These are phyloP conservation scores for Mustelus asterias DNA, from an alignment of 2,113 vertebrate genomes.

Conservation along the genomic window DNA sequence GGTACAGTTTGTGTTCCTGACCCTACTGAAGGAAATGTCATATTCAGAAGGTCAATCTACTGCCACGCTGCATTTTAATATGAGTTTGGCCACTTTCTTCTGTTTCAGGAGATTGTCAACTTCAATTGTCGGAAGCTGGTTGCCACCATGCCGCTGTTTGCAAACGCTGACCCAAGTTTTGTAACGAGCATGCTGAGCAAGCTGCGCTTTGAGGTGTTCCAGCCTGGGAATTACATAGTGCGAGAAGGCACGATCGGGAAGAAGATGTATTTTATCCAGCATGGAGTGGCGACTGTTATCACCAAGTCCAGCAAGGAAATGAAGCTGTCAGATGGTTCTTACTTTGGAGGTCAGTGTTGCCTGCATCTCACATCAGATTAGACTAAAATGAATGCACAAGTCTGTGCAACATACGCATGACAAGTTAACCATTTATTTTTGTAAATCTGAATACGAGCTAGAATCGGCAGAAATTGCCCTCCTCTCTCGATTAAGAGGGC, in stretches of 20 bases:
- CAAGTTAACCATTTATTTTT: too few relatives aligned
- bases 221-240: conserved; percentile 95
- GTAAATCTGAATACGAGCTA: background rate
- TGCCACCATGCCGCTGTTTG: conserved; percentile 96
- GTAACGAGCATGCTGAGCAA: conserved; percentile 98
- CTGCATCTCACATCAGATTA: background rate
- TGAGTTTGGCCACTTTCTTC: background rate
- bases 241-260: conserved; percentile 94
- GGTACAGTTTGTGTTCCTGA: background rate
- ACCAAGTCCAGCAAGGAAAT: conserved; percentile 95
- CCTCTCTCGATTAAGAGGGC: background rate
- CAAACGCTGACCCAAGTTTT: conserved; percentile 96
- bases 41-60: background rate
- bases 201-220: conserved; percentile 91
- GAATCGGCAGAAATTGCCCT: background rate
- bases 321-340: conserved; percentile 94
- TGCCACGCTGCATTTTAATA: background rate
- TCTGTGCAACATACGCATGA: background rate
- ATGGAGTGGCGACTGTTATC: conserved; percentile 92
- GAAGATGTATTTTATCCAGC: conserved; percentile 99
- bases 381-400: background rate
- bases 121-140: conserved; percentile 96
- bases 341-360: conserved; percentile 83
- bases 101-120: conserved; percentile 89
- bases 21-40: background rate